Conservation (phyloP, 2,888 invertebrate genomes). For the Atherix ibis region DNA sequence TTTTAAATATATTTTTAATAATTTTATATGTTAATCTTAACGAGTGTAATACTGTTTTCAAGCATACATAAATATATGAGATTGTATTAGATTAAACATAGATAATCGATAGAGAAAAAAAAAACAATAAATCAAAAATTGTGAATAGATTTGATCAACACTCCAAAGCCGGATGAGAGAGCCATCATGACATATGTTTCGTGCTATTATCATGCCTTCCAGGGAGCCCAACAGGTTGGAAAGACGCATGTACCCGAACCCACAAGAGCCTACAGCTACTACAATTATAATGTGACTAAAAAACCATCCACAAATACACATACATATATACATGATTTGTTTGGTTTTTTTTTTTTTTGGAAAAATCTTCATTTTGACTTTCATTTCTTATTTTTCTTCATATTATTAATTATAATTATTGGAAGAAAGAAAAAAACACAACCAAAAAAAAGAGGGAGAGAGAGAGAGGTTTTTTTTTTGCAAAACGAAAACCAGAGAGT, state of each 20-base stretch:
- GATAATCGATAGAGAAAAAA: no score
- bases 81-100: no score
- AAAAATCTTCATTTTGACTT: slow-evolving; percentile 8
- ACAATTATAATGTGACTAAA: slow-evolving; percentile 35
- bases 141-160: slow-evolving; percentile 93
- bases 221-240: slow-evolving; percentile 94
- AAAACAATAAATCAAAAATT: slow-evolving; percentile 14
- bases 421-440: no score
- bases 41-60: no score
- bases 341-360: slow-evolving; percentile 14
- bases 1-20: no score
- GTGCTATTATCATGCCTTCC: slow-evolving; percentile 99
- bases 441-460: no score
- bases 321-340: slow-evolving; percentile 12
- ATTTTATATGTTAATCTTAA: no score
- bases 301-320: slow-evolving; percentile 29
- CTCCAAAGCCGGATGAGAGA: slow-evolving; percentile 98
- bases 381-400: slow-evolving; percentile 1
- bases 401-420: no score
- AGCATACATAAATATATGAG: no score
- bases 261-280: slow-evolving; percentile 34
- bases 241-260: slow-evolving; percentile 34
- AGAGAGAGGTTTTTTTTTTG: slow-evolving; percentile 1
- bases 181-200: slow-evolving; percentile 99
- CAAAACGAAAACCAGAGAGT: neutral